Conservation (phyloP, 2,797 vertebrate species). For the Thaleichthys pacificus region DNA sequence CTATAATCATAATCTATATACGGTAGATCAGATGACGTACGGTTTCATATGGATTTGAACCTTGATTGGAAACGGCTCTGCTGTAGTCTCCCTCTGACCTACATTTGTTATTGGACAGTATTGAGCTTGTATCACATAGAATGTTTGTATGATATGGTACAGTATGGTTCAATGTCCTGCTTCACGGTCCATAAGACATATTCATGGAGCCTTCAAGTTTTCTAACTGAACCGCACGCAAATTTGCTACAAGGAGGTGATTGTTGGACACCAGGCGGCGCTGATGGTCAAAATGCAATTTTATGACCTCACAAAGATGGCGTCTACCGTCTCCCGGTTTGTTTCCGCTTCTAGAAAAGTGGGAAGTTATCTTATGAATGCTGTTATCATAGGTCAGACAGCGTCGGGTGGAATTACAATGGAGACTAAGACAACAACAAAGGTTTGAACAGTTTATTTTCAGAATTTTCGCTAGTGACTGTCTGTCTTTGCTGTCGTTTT, state of each 20-base stretch:
- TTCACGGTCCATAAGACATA: too few species aligned
- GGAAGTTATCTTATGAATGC: slow-evolving; percentile 49
- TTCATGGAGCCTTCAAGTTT: too few species aligned
- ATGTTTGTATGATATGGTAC: too few species aligned
- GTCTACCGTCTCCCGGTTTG: neutral
- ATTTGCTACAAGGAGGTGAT: slow-evolving; percentile 22
- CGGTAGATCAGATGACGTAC: slow-evolving; percentile 37
- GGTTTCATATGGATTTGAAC: too few species aligned
- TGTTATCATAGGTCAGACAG: slow-evolving; percentile 25
- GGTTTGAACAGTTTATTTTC: slow-evolving; percentile 44
- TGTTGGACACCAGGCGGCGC: slow-evolving; percentile 34
- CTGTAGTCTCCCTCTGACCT: too few species aligned
- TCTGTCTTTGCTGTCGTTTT: neutral
- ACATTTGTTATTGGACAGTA: too few species aligned
- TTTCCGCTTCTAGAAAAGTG: slow-evolving; percentile 57
- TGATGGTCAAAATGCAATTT: slow-evolving; percentile 11
- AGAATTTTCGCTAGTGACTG: neutral
- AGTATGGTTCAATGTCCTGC: too few species aligned
- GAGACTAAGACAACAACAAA: slow-evolving; percentile 51
- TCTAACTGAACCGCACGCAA: too few species aligned
- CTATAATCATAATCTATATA: slow-evolving; percentile 47
- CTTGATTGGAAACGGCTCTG: too few species aligned
- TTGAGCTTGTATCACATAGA: too few species aligned
- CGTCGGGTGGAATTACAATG: slow-evolving; percentile 37
- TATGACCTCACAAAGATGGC: slow-evolving; percentile 65